Percentiles rank a stretch among this genome's conserved stretches.
These are phyloP conservation scores for Tragulus kanchil DNA, from an alignment of 2,113 vertebrate genomes.

Conservation along the genomic window DNA sequence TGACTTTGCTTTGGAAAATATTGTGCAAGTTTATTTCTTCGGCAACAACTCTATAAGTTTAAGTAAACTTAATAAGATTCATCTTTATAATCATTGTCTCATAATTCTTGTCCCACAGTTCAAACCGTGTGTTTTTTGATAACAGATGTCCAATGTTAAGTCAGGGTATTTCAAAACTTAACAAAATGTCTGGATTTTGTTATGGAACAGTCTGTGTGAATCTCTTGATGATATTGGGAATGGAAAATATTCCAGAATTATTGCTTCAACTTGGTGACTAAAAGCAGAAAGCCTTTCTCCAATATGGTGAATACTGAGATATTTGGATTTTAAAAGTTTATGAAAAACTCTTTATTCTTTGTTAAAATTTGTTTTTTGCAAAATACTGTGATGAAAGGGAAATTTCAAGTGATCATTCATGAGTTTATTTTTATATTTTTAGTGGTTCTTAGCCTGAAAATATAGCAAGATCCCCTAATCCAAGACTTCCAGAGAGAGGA, in stretches of 20 bases:
- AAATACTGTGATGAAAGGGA: conserved; percentile 23
- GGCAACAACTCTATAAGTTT: background rate
- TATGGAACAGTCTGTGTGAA: background rate
- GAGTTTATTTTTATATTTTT: background rate
- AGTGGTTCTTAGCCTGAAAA: too few relatives aligned
- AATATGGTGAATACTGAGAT: conserved; percentile 14
- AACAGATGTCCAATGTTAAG: background rate
- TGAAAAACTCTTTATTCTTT: background rate
- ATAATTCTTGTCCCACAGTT: background rate
- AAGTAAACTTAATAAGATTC: background rate
- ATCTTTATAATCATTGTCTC: background rate
- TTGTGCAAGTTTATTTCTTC: conserved; percentile 16
- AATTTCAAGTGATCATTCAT: background rate
- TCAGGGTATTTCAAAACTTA: background rate
- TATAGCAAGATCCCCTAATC: too few relatives aligned
- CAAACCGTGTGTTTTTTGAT: conserved; percentile 35
- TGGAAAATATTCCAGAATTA: background rate
- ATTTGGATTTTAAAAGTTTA: conserved; percentile 50
- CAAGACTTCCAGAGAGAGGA: background rate
- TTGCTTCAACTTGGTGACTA: background rate
- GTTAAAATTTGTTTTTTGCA: background rate
- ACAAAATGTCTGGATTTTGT: conserved; percentile 17
- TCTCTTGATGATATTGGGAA: background rate
- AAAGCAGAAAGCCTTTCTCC: conserved; percentile 21
- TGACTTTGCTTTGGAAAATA: background rate